A percentile compares a stretch with the other conserved stretches of the same genome.
These are phyloP conservation scores for Xanthostigma xanthostigma DNA, from an alignment of 2,888 invertebrate genomes.

Conservation along the genomic window DNA sequence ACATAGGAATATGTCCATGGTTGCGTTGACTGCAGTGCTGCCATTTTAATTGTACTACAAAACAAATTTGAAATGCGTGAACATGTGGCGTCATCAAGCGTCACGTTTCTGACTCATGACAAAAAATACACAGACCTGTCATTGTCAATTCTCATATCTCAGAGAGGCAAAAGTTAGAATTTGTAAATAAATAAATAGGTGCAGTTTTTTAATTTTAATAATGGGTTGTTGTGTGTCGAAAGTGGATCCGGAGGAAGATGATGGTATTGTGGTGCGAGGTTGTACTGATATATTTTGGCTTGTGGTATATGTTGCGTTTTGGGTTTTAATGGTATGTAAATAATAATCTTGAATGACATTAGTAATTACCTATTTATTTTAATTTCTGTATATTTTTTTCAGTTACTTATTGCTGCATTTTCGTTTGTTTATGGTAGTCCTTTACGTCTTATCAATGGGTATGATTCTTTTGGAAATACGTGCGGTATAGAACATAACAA, in stretches of 20 bases:
- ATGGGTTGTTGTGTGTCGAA: conserved; percentile 58
- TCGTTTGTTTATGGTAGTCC: conserved; percentile 82
- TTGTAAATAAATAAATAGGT: background rate
- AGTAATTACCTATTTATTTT: conserved; percentile 1
- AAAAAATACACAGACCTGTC: too few relatives aligned
- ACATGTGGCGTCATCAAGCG: too few relatives aligned
- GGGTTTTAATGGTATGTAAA: conserved; percentile 69
- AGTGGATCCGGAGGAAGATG: conserved; percentile 32
- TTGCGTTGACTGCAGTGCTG: too few relatives aligned
- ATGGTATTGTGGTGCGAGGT: conserved; percentile 43
- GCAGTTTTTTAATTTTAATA: conserved; percentile 6
- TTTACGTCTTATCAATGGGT: conserved; percentile 71
- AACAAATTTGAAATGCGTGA: too few relatives aligned
- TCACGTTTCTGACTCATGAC: too few relatives aligned
- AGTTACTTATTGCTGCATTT: conserved; percentile 75
- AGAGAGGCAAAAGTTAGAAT: too few relatives aligned
- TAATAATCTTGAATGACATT: conserved; percentile 4
- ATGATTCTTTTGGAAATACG: conserved; percentile 88
- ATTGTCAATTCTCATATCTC: too few relatives aligned
- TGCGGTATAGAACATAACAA: conserved; percentile 75
- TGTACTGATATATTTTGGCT: conserved; percentile 79
- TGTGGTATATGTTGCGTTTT: conserved; percentile 60
- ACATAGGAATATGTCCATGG: too few relatives aligned
- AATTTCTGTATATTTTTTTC: conserved; percentile 17
- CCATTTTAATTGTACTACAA: too few relatives aligned